Evolutionary conservation across 1,140 invertebrate genomes (phyloP), one percentile per base, ranked within the genome.

Genomic region (Zaprionus camerounensis): DNA sequence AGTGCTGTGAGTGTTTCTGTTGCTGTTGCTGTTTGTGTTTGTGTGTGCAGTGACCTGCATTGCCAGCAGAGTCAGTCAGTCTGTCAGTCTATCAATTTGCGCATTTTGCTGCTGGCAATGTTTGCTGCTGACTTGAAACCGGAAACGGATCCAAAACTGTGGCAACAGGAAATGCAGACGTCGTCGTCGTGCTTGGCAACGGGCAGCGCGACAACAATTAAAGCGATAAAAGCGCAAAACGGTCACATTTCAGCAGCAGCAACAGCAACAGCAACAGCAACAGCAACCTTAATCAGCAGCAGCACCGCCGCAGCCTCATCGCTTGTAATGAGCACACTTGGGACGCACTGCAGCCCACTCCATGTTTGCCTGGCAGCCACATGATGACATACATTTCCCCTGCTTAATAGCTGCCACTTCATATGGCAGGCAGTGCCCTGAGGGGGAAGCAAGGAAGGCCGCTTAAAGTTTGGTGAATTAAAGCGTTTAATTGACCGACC

Each of bases 141-240:
- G 66, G 82, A 85, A 81, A 63, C 71, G 65, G 81, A 78, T 71
- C 56, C 55, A 62, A 67, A 65, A 63, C 70, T 63, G 62, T 46
- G 71, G 65, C 53, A 69, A 70, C 78, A 62, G 78, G 61, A 71
- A 75, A 70, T 59, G 76, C 55, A 61, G 51, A 5, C 36, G 44
- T 53, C 66, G 28, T 31, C 2, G 1, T 31, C 28, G 7, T 82
- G 75, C 53, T 13, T 13, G 13, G 36, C 36, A 66, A 71, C 75
- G 67, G 26, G 55, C 26, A 34, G 81, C 11, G 55, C 31, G 31
- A 9, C 83, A 78, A 88, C 83, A 88, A 87, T 87, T 87, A 87
- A 87, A 88, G 84, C 77, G 77, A 87, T 80, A 87, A 87, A 87
- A 80, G 77, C 64, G 61, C 84, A 78, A 82, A 77, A 87, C 75